Evolutionary conservation across 2,113 vertebrate genomes (phyloP).

Genomic region (Daboia siamensis): DNA sequence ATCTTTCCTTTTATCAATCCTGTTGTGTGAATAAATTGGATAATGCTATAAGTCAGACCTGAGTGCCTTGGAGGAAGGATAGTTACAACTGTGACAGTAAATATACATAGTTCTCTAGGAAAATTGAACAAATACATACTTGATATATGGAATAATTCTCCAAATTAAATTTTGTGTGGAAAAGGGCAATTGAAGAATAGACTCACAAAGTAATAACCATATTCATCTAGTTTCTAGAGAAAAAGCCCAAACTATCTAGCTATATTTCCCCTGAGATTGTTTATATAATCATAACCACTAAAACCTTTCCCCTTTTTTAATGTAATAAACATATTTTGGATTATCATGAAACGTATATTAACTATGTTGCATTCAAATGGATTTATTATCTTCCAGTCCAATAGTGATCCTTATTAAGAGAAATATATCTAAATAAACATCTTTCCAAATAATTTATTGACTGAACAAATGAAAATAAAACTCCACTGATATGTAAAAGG

Average conservation of each 20-base stretch:
- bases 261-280: not conserved
- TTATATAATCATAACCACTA: not conserved
- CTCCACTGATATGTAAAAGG: conserved; percentile 33
- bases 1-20: not conserved
- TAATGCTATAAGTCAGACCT: not conserved
- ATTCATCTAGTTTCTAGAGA: not conserved
- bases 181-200: not conserved
- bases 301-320: not conserved
- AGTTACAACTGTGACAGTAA: not conserved
- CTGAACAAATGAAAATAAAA: conserved; percentile 13
- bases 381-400: conserved; percentile 34
- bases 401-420: conserved; percentile 10
- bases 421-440: conserved; percentile 2
- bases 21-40: not conserved
- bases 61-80: not conserved
- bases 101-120: conserved; percentile 6
- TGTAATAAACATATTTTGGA: not conserved
- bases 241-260: not conserved
- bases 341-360: not conserved
- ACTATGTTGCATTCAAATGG: not conserved
- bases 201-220: not conserved
- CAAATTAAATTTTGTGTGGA: conserved; percentile 16
- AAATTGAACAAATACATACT: conserved; percentile 9
- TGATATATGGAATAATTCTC: conserved; percentile 10
- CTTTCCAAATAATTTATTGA: not conserved